Evolutionary conservation across 2,888 invertebrate genomes (phyloP).

Genomic region (Agelastica alni): DNA sequence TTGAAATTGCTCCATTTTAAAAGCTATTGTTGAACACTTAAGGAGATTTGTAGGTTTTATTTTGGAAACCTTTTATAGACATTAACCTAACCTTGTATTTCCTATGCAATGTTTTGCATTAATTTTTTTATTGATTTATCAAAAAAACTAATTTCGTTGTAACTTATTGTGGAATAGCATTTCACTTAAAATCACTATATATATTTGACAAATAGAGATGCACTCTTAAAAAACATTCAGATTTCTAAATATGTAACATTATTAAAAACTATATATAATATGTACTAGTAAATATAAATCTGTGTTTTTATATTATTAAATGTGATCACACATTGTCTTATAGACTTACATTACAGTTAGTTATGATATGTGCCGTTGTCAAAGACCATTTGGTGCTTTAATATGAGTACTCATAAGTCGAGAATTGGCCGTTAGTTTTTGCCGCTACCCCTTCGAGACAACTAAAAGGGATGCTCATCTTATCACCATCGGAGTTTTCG

Average conservation of each 20-base stretch:
- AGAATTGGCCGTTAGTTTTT: slow-evolving; percentile 43
- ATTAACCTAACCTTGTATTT: not conserved
- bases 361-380: slow-evolving; percentile 48
- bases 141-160: slow-evolving; percentile 19
- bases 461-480: slow-evolving; percentile 25
- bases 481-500: no score
- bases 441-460: slow-evolving; percentile 48
- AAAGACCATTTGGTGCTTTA: slow-evolving; percentile 48
- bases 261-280: slow-evolving; percentile 42
- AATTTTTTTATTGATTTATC: no score
- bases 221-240: slow-evolving; percentile 47
- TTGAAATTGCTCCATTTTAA: no score
- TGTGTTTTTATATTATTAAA: slow-evolving; percentile 29
- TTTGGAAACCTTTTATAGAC: no score
- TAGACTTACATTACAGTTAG: slow-evolving; percentile 40
- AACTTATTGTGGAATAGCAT: slow-evolving; percentile 42
- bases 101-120: no score
- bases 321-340: slow-evolving; percentile 41
- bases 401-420: slow-evolving; percentile 54
- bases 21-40: no score
- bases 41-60: no score
- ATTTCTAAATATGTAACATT: slow-evolving; percentile 44
- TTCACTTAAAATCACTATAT: slow-evolving; percentile 22
- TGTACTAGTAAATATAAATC: slow-evolving; percentile 36
- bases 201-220: slow-evolving; percentile 41